Percentiles rank a stretch among this genome's conserved stretches.
Evolutionary conservation across 2,888 invertebrate genomes (phyloP).

Genomic region (Labia minor): DNA sequence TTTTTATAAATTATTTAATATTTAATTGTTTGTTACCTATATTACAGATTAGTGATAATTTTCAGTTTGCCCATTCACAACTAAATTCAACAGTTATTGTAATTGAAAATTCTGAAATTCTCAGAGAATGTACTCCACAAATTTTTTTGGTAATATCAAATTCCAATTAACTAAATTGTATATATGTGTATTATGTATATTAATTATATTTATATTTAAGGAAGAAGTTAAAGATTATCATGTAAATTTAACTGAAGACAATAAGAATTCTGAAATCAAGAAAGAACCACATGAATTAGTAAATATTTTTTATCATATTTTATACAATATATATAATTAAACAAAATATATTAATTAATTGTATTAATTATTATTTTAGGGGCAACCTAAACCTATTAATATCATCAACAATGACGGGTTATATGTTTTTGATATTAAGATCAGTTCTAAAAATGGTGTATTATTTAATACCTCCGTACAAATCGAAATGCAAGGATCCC

Average conservation of each 20-base stretch:
- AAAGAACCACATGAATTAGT: background rate
- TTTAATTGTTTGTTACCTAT: background rate
- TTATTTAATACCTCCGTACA: conserved; percentile 49
- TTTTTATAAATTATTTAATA: too few species aligned
- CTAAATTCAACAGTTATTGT: background rate
- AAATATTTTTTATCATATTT: background rate
- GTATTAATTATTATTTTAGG: conserved; percentile 14
- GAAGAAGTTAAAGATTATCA: background rate
- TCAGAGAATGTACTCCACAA: background rate
- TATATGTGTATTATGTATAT: background rate
- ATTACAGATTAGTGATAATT: background rate
- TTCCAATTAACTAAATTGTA: background rate
- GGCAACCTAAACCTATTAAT: conserved; percentile 20
- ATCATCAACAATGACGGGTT: conserved; percentile 23
- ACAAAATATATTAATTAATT: background rate
- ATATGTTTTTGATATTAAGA: conserved; percentile 25
- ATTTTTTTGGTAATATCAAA: background rate
- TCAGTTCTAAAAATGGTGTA: conserved; percentile 25
- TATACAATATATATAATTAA: too few species aligned
- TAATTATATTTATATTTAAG: background rate
- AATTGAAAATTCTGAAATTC: background rate
- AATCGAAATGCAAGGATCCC: conserved; percentile 61
- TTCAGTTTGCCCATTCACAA: background rate
- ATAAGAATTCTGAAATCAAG: background rate
- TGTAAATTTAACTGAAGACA: background rate